Evolutionary conservation across 2,888 invertebrate species (phyloP).

Genomic region (Cephus pulcher): DNA sequence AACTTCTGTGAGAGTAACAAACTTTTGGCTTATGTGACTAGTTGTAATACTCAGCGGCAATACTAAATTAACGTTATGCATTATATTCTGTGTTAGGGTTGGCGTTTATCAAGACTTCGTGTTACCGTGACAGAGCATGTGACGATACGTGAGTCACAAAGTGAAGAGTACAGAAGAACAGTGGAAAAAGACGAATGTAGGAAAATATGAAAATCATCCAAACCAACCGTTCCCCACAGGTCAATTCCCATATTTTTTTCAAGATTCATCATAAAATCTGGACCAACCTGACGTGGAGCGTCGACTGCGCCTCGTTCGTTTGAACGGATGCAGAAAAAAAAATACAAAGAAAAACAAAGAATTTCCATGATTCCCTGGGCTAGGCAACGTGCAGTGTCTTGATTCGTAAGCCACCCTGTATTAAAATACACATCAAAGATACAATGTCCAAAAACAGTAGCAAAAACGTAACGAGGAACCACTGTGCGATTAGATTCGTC

Average conservation of each 20-base stretch:
- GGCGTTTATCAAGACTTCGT: not conserved
- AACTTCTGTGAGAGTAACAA: constrained; percentile 60
- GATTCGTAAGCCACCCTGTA: not conserved
- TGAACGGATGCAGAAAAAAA: not conserved
- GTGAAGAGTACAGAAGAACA: not conserved
- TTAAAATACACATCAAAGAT: not conserved
- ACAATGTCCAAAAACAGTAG: not conserved
- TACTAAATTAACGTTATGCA: constrained; percentile 59
- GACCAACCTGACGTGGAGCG: no score
- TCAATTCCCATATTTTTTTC: not conserved
- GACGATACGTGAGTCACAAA: not conserved
- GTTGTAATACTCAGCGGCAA: constrained; percentile 64
- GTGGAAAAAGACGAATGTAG: not conserved
- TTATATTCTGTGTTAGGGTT: constrained; percentile 32
- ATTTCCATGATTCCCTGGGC: not conserved
- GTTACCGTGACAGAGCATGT: not conserved
- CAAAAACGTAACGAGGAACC: not conserved
- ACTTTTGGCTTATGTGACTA: constrained; percentile 64
- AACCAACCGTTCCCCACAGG: not conserved
- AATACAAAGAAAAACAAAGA: not conserved
- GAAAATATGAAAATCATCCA: not conserved
- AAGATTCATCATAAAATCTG: not conserved
- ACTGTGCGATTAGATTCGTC: not conserved
- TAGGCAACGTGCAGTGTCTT: not conserved
- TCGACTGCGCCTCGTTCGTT: not conserved